A percentile compares a stretch with the other conserved stretches of the same genome.
Evolutionary conservation across 2,113 vertebrate genomes (phyloP).

Genomic region (Larimichthys polyactis): DNA sequence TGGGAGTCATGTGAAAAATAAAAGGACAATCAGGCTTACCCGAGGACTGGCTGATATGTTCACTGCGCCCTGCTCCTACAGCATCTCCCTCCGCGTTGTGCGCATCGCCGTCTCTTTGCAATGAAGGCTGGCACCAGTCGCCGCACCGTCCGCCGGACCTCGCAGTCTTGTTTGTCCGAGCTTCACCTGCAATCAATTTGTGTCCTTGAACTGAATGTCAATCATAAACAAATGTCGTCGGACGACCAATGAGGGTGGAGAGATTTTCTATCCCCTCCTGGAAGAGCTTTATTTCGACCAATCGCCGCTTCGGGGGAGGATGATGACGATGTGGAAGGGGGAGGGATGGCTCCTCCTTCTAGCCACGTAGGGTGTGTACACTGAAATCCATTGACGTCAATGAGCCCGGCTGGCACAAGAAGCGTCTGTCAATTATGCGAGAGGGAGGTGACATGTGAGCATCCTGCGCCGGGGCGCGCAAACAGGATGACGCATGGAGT

Average conservation of each 20-base stretch:
- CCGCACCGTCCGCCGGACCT: background rate
- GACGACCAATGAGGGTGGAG: constrained; percentile 22
- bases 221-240: constrained; percentile 1
- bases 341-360: constrained; percentile 10
- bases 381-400: constrained; percentile 80
- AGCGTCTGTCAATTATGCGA: constrained; percentile 23
- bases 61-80: background rate
- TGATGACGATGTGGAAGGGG: too few relatives aligned
- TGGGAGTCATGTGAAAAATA: constrained; percentile 34
- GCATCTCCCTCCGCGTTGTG: background rate
- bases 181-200: constrained; percentile 12
- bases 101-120: background rate
- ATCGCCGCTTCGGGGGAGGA: constrained; percentile 1
- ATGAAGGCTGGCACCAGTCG: background rate
- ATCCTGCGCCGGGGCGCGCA: constrained; percentile 22
- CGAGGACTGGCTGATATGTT: background rate
- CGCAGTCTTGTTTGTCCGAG: background rate
- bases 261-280: background rate
- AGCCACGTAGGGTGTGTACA: constrained; percentile 58
- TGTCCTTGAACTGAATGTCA: constrained; percentile 26
- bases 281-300: constrained; percentile 3
- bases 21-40: constrained; percentile 48
- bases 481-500: constrained; percentile 56
- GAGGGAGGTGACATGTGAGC: constrained; percentile 45
- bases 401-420: constrained; percentile 39